Base-by-base conservation (phyloP, 2,113 vertebrate genomes). In the Erinaceus europaeus region DNA sequence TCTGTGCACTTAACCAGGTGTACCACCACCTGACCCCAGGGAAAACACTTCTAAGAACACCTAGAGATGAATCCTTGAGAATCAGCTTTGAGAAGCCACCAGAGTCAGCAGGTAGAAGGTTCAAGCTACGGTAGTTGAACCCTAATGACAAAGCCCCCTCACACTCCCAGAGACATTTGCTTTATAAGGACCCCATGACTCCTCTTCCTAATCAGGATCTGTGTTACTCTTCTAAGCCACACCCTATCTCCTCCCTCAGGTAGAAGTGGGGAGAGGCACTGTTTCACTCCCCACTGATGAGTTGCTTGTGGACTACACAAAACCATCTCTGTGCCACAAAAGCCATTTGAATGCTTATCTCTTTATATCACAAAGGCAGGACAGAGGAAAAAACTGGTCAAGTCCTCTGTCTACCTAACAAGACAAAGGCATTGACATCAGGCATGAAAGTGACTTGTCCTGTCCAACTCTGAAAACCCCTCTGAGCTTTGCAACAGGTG, bases 281-380 rank as follows among this genome's bases (percentile, higher is more conserved):
- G 29, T 81, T n/a, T n/a, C n/a, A n/a, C 55, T n/a, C 68, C 48
- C 62, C 36, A 46, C 48, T 65, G 65, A 52, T 62, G 13, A 11
- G 5, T 65, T 40, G 52, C 15, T 6, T 74, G 40, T 34, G 44
- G 10, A 9, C 27, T 46, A 50, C 20, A 9, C 42, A 62, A 73
- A 69, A 36, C 17, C 18, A 52, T 8, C 40, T 73, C 77, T 13
- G 6, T 44, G 52, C 68, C n/a, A 27, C 18, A 48, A 34, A 59
- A 77, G n/a, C 65, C n/a, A 50, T 8, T 11, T 29, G 64, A 8
- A 18, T 20, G 71, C 48, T 67, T 25, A 38, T 1, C 62, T 80
- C 44, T 46, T 75, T n/a, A n/a, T 72, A 65, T 67, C 68, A 67
- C 75, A 88, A 88, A 88, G 23, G 90, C 40, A 64, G 23, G 88